A percentile compares a stretch with the other conserved stretches of the same genome.
phyloP scores from a whole-genome alignment of 1,140 invertebrate species.

The Hesperophylax magnus region DNA sequence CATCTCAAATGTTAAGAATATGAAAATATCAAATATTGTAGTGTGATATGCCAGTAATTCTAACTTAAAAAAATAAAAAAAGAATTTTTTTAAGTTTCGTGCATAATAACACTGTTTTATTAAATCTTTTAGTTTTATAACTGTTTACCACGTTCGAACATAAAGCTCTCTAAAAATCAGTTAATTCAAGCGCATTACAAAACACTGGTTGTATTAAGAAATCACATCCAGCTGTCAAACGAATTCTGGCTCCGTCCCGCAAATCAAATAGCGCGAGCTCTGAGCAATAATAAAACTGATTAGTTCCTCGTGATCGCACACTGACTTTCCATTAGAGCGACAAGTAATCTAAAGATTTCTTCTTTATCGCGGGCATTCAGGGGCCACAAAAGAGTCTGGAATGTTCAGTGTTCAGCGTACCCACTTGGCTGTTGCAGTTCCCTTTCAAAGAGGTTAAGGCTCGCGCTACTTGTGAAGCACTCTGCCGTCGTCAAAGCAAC shows the following conservation, averaged over 20 bases:
- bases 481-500: slow-evolving; percentile 31
- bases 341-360: neutral
- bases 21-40: too few relatives aligned
- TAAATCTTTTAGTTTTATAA: too few relatives aligned
- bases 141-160: too few relatives aligned
- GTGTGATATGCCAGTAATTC: too few relatives aligned
- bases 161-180: neutral
- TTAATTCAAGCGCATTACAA: neutral
- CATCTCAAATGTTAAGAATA: too few relatives aligned
- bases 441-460: slow-evolving; percentile 43
- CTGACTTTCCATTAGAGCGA: too few relatives aligned
- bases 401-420: slow-evolving; percentile 20
- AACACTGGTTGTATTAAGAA: neutral
- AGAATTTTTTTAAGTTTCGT: too few relatives aligned
- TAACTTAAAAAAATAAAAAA: too few relatives aligned
- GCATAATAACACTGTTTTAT: too few relatives aligned
- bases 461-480: slow-evolving; percentile 19
- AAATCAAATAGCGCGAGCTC: neutral
- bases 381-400: slow-evolving; percentile 12
- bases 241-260: neutral
- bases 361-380: neutral
- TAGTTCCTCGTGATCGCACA: neutral
- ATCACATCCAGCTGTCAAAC: neutral
- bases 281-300: neutral
- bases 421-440: slow-evolving; percentile 31